Evolutionary conservation across 1,140 invertebrate species (phyloP).

Genomic region (Geopemphigus sp.): DNA sequence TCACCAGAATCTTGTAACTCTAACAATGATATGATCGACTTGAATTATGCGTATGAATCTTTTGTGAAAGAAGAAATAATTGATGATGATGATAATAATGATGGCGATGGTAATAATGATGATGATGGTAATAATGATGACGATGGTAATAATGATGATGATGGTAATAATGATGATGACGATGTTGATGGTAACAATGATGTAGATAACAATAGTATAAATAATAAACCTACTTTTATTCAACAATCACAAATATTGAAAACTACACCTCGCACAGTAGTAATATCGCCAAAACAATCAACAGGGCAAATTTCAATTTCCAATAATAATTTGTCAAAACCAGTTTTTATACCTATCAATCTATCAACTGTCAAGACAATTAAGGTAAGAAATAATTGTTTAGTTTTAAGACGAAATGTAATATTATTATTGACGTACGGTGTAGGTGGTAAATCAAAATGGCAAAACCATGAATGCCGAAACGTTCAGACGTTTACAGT

Average conservation of each 20-base stretch:
- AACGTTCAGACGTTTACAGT: slow-evolving; percentile 19
- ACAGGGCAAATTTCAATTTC: slow-evolving; percentile 33
- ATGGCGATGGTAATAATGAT: neutral
- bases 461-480: slow-evolving; percentile 32
- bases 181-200: neutral
- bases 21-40: neutral
- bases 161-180: neutral
- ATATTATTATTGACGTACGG: neutral
- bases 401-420: neutral
- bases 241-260: slow-evolving; percentile 42
- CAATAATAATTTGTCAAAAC: slow-evolving; percentile 39
- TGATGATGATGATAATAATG: slow-evolving; percentile 2
- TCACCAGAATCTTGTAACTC: slow-evolving; percentile 10
- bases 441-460: slow-evolving; percentile 37
- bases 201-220: neutral
- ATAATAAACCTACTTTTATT: slow-evolving; percentile 18
- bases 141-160: neutral
- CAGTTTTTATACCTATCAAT: slow-evolving; percentile 47
- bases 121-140: neutral
- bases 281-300: slow-evolving; percentile 31
- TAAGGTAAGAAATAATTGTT: neutral
- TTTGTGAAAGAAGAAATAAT: slow-evolving; percentile 33
- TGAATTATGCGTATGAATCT: slow-evolving; percentile 4
- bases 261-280: slow-evolving; percentile 32
- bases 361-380: slow-evolving; percentile 42